Conservation (phyloP, 2,797 vertebrate genomes). For the Alosa sapidissima region DNA sequence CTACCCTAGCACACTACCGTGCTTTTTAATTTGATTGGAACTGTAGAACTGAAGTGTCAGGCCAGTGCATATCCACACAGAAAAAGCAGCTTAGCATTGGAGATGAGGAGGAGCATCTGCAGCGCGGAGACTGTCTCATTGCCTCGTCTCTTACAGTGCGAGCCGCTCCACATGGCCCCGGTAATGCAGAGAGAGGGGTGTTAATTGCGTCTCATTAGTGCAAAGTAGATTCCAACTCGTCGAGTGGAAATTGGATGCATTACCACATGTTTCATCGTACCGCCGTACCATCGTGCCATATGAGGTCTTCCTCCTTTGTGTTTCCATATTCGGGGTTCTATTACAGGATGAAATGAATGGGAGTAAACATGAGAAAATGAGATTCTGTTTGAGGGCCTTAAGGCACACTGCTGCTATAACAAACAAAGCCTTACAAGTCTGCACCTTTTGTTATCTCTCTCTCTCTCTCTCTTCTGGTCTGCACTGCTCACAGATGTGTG, state of each 20-base stretch:
- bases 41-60: not conserved
- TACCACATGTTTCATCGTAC: not conserved
- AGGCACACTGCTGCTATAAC: constrained; percentile 2
- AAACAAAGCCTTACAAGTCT: not conserved
- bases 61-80: not conserved
- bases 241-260: not conserved
- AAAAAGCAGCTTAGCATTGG: not conserved
- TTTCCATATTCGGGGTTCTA: not conserved
- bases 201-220: constrained; percentile 1
- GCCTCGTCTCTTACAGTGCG: not conserved
- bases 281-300: not conserved
- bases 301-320: not conserved
- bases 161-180: not conserved
- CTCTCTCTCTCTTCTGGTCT: not conserved
- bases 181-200: not conserved
- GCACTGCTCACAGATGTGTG: too few species aligned
- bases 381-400: not conserved
- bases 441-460: constrained; percentile 5
- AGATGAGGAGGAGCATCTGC: not conserved
- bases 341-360: not conserved
- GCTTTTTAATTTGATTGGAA: not conserved
- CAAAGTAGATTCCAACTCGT: not conserved
- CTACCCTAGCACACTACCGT: not conserved
- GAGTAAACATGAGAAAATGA: not conserved
- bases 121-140: not conserved